These are phyloP conservation scores for Ictalurus furcatus DNA, from an alignment of 2,113 vertebrate species.

Conservation along the genomic window DNA sequence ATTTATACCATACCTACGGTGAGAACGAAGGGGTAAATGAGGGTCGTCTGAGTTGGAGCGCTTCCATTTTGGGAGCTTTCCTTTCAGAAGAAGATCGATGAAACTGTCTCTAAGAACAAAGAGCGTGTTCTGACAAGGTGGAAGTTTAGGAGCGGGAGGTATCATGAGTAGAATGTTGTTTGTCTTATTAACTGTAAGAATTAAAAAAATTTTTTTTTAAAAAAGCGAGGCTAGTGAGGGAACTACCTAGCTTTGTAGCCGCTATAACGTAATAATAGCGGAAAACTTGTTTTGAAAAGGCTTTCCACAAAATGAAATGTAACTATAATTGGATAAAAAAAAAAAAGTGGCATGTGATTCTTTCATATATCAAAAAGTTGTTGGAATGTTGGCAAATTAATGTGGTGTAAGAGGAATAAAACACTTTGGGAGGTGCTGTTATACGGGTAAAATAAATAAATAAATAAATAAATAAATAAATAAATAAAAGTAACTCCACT, in stretches of 20 bases:
- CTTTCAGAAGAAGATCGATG: constrained; percentile 1
- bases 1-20: constrained; percentile 32
- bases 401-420: background rate
- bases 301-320: background rate
- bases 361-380: background rate
- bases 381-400: background rate
- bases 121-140: background rate
- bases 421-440: background rate
- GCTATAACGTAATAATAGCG: background rate
- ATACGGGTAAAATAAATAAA: background rate
- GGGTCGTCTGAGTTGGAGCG: background rate
- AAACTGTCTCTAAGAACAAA: background rate
- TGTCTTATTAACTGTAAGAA: too few species aligned
- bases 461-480: background rate
- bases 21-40: constrained; percentile 4
- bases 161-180: too few species aligned
- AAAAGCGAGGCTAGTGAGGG: background rate
- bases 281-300: background rate
- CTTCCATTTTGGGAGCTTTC: constrained; percentile 12
- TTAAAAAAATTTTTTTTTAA: too few species aligned
- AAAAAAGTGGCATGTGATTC: background rate
- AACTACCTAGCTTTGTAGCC: background rate
- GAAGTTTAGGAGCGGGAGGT: background rate
- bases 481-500: background rate
- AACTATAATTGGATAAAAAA: background rate